Conservation (phyloP, 2,888 invertebrate species). For the Synergus umbraculus region DNA sequence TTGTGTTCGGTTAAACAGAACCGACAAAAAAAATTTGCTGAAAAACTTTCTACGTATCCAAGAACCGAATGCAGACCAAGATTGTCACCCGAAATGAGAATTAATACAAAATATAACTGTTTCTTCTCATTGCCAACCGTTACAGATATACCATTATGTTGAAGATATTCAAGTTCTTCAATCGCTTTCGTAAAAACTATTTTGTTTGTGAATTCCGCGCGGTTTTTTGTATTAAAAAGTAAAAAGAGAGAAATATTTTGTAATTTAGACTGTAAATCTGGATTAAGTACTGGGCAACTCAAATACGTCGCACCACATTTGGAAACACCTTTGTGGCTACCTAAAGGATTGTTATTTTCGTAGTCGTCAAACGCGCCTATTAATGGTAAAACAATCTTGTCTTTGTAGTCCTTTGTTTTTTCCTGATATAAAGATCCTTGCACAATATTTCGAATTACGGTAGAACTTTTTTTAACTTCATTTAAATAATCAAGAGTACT, state of each 20-base stretch:
- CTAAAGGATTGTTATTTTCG: conserved; percentile 39
- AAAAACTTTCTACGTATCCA: conserved; percentile 50
- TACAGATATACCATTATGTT: conserved; percentile 47
- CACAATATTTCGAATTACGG: conserved; percentile 44
- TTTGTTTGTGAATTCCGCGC: conserved; percentile 45
- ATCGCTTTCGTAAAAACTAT: conserved; percentile 49
- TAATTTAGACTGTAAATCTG: conserved; percentile 48
- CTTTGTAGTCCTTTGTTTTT: not conserved
- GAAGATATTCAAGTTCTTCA: conserved; percentile 51
- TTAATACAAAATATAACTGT: conserved; percentile 49
- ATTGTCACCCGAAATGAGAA: conserved; percentile 51
- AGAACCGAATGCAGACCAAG: conserved; percentile 48
- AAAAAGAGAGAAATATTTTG: conserved; percentile 55
- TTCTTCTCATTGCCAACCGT: conserved; percentile 38
- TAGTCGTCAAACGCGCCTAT: conserved; percentile 46
- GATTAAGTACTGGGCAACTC: conserved; percentile 29
- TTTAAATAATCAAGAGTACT: conserved; percentile 34
- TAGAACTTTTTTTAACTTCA: conserved; percentile 29
- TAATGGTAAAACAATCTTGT: conserved; percentile 23
- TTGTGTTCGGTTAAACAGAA: conserved; percentile 45
- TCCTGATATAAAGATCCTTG: conserved; percentile 45
- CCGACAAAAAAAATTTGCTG: conserved; percentile 47
- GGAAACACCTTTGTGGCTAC: conserved; percentile 41
- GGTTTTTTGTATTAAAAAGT: conserved; percentile 51
- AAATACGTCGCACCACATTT: conserved; percentile 48